A percentile compares a stretch with the other conserved stretches of the same genome.
phyloP scores from a whole-genome alignment of 2,797 vertebrate genomes.

The Trachurus trachurus region DNA sequence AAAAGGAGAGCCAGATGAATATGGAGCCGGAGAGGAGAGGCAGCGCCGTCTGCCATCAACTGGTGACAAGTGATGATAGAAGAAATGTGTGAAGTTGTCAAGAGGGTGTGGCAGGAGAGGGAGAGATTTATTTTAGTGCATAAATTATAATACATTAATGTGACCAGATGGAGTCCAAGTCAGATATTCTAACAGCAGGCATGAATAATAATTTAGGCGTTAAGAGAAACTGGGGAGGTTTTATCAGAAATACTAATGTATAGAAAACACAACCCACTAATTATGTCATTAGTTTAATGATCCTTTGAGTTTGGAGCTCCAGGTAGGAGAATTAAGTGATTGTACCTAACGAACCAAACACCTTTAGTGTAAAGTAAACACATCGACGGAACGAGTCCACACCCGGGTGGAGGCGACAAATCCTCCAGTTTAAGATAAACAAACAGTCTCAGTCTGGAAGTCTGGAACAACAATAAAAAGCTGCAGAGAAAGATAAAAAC shows the following conservation, averaged over 20 bases:
- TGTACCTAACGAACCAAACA: background rate
- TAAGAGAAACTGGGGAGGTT: background rate
- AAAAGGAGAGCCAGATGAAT: constrained; percentile 56
- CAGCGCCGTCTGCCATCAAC: constrained; percentile 24
- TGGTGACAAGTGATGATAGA: constrained; percentile 52
- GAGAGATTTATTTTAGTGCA: constrained; percentile 44
- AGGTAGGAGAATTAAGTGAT: constrained; percentile 10
- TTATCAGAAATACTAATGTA: constrained; percentile 11
- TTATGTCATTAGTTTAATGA: background rate
- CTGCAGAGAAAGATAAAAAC: background rate
- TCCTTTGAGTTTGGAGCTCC: no score
- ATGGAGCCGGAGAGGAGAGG: constrained; percentile 39
- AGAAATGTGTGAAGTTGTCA: constrained; percentile 59
- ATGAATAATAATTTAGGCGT: constrained; percentile 19
- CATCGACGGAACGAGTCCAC: no score
- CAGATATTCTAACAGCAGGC: constrained; percentile 33
- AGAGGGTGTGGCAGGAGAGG: constrained; percentile 32
- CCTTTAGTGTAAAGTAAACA: background rate
- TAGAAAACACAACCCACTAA: background rate
- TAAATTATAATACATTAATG: constrained; percentile 51
- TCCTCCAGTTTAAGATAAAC: background rate
- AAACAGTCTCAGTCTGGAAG: background rate
- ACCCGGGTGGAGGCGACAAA: no score
- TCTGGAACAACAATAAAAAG: background rate
- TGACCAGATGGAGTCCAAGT: constrained; percentile 34